Evolutionary conservation across 2,113 vertebrate genomes (phyloP).

Genomic region (Tursiops truncatus): DNA sequence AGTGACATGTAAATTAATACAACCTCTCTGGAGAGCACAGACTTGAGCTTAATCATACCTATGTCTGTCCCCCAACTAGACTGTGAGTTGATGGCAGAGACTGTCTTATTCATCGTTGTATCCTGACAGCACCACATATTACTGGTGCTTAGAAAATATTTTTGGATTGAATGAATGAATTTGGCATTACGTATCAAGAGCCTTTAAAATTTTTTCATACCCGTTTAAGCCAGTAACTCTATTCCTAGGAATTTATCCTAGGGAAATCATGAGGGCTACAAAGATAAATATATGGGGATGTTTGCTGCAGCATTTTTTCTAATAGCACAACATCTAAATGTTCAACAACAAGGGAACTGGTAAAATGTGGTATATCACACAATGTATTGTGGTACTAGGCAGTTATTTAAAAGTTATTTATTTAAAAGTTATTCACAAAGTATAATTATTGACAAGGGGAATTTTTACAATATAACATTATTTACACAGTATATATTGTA

Average conservation of each 20-base stretch:
- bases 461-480: not conserved
- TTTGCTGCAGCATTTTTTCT: not conserved
- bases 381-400: not conserved
- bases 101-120: not conserved
- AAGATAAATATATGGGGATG: not conserved
- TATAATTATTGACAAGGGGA: slow-evolving; percentile 33
- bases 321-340: slow-evolving; percentile 38
- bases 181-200: not conserved
- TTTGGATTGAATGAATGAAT: not conserved
- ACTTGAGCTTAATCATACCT: not conserved
- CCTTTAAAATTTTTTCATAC: not conserved
- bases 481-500: not conserved
- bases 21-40: not conserved
- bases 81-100: not conserved
- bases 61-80: not conserved
- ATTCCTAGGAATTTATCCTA: slow-evolving; percentile 12
- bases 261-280: slow-evolving; percentile 15
- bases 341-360: slow-evolving; percentile 2
- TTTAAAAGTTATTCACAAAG: slow-evolving; percentile 3
- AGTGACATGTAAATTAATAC: not conserved
- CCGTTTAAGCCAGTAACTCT: not conserved
- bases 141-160: not conserved
- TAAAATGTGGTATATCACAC: not conserved
- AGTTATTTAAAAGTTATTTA: not conserved
- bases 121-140: not conserved